Conservation (phyloP, 2,113 vertebrate genomes). For the Vulpes vulpes region DNA sequence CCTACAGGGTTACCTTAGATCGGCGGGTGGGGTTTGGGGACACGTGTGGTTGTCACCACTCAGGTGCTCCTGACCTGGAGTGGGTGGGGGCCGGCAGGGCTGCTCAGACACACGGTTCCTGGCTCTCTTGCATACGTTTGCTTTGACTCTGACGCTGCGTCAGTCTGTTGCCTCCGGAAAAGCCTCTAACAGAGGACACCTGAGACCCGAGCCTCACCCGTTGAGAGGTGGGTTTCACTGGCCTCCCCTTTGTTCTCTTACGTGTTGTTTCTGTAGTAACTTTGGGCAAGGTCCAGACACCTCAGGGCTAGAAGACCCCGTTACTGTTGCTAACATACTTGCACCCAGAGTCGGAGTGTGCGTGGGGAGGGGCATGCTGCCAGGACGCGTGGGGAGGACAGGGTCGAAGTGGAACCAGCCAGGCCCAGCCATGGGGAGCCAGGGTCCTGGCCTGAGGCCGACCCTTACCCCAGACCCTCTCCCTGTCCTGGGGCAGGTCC, state of each 20-base stretch:
- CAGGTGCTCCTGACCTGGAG: neutral
- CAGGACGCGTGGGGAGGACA: fast-evolving
- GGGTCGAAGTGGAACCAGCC: neutral
- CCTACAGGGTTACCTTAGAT: no score
- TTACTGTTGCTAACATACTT: neutral
- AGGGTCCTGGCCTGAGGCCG: neutral
- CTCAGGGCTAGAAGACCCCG: neutral
- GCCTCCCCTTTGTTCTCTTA: fast-evolving
- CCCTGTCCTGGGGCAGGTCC: neutral
- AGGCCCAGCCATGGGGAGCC: neutral
- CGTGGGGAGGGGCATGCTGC: no score
- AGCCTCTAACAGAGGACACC: neutral
- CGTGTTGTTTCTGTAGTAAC: neutral
- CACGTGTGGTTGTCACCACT: neutral
- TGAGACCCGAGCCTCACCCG: fast-evolving
- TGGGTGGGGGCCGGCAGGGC: neutral
- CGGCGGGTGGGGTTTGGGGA: neutral
- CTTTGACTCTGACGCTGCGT: fast-evolving
- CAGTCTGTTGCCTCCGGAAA: neutral
- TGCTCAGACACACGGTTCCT: fast-evolving
- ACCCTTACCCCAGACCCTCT: neutral
- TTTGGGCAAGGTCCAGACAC: neutral
- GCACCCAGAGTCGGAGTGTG: fast-evolving
- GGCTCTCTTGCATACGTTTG: neutral
- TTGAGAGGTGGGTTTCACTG: fast-evolving